Evolutionary conservation across 2,888 invertebrate genomes (phyloP).

Genomic region (Lasioglossum oenotherae): DNA sequence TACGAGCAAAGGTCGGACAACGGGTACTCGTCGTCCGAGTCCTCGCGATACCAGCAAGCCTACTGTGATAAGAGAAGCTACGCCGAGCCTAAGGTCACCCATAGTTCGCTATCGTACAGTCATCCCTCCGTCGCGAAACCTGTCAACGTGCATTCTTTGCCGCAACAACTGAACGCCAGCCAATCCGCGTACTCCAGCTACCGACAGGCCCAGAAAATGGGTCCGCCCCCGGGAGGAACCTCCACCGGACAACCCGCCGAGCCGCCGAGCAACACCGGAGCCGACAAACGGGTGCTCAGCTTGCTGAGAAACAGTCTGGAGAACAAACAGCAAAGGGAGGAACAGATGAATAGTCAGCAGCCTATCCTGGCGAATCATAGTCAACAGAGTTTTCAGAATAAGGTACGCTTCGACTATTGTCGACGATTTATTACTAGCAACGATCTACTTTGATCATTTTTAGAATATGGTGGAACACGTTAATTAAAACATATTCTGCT

Average conservation of each 20-base stretch:
- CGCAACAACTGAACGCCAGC: constrained; percentile 60
- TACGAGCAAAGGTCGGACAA: constrained; percentile 76
- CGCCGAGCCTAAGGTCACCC: constrained; percentile 67
- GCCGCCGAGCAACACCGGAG: constrained; percentile 84
- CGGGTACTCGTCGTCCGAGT: constrained; percentile 71
- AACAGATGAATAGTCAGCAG: constrained; percentile 80
- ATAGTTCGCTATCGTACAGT: constrained; percentile 64
- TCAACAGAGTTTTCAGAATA: constrained; percentile 81
- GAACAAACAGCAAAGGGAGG: constrained; percentile 85
- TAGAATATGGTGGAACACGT: not conserved
- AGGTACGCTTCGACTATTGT: constrained; percentile 65
- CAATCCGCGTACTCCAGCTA: constrained; percentile 66
- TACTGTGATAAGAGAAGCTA: constrained; percentile 81
- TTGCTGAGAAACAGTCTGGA: constrained; percentile 90
- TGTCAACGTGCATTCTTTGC: constrained; percentile 59
- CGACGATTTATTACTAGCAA: not conserved
- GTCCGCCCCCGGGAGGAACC: constrained; percentile 59
- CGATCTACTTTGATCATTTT: not conserved
- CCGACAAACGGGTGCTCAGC: constrained; percentile 90
- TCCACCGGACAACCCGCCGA: constrained; percentile 70
- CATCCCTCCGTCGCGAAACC: constrained; percentile 70
- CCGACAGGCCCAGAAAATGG: constrained; percentile 67
- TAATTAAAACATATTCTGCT: not conserved
- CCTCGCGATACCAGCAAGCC: constrained; percentile 73
- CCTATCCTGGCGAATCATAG: constrained; percentile 79